Evolutionary conservation across 2,797 vertebrate species (phyloP).

Genomic region (Numenius phaeopus): DNA sequence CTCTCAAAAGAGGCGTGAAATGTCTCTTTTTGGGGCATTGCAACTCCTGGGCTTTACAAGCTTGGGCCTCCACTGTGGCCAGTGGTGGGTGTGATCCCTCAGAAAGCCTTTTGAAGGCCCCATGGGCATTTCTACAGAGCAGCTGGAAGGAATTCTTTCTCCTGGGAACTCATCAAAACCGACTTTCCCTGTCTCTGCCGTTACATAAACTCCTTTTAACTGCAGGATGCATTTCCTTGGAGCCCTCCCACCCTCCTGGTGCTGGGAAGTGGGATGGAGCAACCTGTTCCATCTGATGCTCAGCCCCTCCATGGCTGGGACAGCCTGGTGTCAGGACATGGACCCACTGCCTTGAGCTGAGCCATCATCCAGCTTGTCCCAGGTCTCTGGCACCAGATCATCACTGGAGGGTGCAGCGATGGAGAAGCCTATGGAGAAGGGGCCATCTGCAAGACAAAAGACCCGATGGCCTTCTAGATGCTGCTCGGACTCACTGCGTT

Average conservation of each 20-base stretch:
- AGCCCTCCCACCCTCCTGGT: neutral
- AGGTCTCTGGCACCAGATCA: neutral
- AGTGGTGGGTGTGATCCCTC: neutral
- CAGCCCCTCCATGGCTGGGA: neutral
- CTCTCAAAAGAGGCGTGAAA: neutral
- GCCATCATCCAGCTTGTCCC: neutral
- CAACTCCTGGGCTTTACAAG: neutral
- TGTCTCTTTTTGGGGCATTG: neutral
- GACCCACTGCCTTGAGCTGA: neutral
- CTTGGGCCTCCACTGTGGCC: neutral
- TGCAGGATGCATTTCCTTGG: neutral
- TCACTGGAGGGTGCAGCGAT: neutral
- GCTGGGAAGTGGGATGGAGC: neutral
- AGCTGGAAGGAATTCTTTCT: neutral
- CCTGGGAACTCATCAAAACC: neutral
- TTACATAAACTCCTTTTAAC: neutral
- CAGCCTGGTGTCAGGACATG: neutral
- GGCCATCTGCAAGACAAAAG: neutral
- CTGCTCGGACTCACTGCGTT: accelerated
- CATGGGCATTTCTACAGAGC: neutral
- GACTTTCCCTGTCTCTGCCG: neutral
- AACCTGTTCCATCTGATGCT: neutral
- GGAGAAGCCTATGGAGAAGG: neutral
- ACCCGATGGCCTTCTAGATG: neutral
- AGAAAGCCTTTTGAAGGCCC: neutral